A percentile compares a stretch with the other conserved stretches of the same genome.
Conservation (phyloP, 2,797 vertebrate species). For the Acrossocheilus wenchowensis region DNA sequence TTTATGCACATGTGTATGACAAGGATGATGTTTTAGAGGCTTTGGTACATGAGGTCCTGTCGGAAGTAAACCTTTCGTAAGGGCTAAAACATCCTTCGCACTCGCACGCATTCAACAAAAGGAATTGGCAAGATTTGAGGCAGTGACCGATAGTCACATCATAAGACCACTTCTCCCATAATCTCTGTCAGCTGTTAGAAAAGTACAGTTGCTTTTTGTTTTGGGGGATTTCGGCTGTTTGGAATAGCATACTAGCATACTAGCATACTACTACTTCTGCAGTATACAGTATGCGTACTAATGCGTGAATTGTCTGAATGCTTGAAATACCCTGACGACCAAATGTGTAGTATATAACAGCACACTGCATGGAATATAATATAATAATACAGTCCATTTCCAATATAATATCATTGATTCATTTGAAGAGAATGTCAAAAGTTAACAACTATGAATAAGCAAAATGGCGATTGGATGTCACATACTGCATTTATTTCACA, state of each 20-base stretch:
- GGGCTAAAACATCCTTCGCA: conserved; percentile 40
- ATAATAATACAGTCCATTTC: not conserved
- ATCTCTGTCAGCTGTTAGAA: conserved; percentile 25
- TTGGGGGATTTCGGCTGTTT: not conserved
- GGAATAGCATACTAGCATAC: not conserved
- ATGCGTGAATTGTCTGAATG: not conserved
- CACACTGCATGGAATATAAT: not conserved
- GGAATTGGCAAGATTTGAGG: conserved; percentile 42
- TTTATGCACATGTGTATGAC: conserved; percentile 73
- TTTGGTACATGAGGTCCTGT: conserved; percentile 80
- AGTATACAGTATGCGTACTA: not conserved
- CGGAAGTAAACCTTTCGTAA: conserved; percentile 74
- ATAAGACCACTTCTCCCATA: conserved; percentile 26
- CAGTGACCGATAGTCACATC: conserved; percentile 37
- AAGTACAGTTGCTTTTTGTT: not conserved
- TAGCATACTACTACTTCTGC: not conserved
- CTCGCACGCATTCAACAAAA: conserved; percentile 24
- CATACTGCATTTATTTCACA: not conserved
- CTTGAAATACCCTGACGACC: not conserved
- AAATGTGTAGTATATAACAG: not conserved
- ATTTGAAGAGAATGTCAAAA: not conserved
- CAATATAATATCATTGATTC: not conserved
- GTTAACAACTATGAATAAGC: not conserved
- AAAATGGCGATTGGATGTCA: not conserved
- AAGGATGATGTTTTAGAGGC: conserved; percentile 77